Conservation (phyloP, 1,140 invertebrate genomes). For the Drosophila parabipectinata region DNA sequence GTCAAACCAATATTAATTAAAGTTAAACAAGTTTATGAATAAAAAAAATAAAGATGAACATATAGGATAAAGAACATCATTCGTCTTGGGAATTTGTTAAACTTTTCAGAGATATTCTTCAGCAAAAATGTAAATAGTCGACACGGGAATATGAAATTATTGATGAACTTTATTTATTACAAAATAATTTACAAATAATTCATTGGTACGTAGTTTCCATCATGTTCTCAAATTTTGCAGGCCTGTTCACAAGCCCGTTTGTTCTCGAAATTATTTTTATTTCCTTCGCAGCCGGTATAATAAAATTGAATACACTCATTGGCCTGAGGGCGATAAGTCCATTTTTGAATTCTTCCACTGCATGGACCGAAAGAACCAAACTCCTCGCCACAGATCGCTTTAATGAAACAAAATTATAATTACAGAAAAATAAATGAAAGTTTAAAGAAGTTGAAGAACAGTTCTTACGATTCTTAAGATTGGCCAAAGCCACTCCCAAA, state of each 20-base stretch:
- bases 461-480: constrained; percentile 58
- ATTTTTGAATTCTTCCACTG: constrained; percentile 18
- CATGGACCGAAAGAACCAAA: constrained; percentile 50
- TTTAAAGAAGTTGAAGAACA: neutral
- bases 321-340: constrained; percentile 43
- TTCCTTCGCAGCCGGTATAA: constrained; percentile 92
- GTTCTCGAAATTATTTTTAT: constrained; percentile 90
- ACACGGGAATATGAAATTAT: too few relatives aligned
- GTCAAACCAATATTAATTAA: constrained; percentile 54
- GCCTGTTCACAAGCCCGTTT: constrained; percentile 87
- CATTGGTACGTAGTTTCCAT: neutral
- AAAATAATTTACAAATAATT: neutral
- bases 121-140: too few relatives aligned
- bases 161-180: neutral
- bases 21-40: constrained; percentile 66
- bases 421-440: neutral
- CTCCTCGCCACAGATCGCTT: constrained; percentile 61
- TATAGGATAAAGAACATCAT: constrained; percentile 37
- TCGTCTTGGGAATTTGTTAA: too few relatives aligned
- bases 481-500: constrained; percentile 39
- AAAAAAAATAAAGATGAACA: constrained; percentile 67
- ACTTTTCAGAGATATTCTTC: too few relatives aligned
- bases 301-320: constrained; percentile 86
- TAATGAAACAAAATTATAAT: neutral
- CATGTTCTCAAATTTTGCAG: constrained; percentile 84